Conservation (phyloP, 2,797 vertebrate genomes). For the Xenops minutus region DNA sequence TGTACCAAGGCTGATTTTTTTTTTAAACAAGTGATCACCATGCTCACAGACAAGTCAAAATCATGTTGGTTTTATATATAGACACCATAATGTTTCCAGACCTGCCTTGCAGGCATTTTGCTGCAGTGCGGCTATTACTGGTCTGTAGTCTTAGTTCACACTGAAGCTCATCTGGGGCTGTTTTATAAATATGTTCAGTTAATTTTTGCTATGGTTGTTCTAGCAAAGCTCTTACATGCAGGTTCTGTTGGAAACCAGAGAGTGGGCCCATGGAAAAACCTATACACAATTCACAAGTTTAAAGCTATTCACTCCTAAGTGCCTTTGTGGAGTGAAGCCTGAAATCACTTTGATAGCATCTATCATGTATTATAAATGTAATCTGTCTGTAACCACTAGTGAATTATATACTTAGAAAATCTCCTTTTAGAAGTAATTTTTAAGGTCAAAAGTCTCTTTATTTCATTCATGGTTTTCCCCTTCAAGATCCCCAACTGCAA, state of each 20-base stretch:
- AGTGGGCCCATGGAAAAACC: neutral
- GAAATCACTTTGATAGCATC: constrained; percentile 7
- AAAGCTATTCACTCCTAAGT: constrained; percentile 9
- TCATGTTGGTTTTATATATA: neutral
- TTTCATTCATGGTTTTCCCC: neutral
- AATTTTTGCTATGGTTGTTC: neutral
- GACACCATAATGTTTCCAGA: neutral
- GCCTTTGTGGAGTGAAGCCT: neutral
- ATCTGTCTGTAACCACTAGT: neutral
- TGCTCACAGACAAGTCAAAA: neutral
- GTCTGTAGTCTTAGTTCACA: neutral
- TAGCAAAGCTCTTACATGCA: neutral
- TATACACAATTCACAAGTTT: neutral
- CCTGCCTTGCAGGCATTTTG: neutral
- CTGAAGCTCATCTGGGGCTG: neutral
- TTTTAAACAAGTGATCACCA: neutral
- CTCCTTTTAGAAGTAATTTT: neutral
- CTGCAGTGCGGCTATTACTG: neutral
- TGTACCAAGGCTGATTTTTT: neutral
- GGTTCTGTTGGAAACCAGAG: neutral
- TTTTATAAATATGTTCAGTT: neutral
- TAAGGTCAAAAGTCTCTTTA: neutral
- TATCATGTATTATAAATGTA: neutral
- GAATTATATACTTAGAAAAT: neutral
- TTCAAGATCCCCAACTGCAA: neutral